Evolutionary conservation across 2,888 invertebrate genomes (phyloP).

Genomic region (Salpingus planirostris): DNA sequence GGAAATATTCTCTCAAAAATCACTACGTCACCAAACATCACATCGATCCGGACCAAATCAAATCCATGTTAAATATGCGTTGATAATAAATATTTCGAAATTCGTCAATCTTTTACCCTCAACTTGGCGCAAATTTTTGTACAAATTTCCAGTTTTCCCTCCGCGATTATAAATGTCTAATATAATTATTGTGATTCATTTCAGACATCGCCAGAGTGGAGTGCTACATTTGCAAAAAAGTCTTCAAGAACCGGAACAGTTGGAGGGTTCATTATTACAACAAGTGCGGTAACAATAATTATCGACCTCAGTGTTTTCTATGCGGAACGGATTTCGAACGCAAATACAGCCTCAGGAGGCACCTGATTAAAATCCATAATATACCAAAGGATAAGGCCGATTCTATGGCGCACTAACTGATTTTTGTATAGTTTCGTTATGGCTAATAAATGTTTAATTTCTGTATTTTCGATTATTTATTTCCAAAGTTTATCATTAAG

Average conservation of each 20-base stretch:
- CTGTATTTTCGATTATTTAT: too few relatives aligned
- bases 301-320: conserved; percentile 10
- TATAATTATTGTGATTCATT: background rate
- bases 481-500: too few relatives aligned
- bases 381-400: conserved; percentile 2
- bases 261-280: conserved; percentile 13
- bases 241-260: conserved; percentile 13
- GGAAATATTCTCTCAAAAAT: conserved; percentile 9
- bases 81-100: background rate
- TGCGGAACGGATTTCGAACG: conserved; percentile 23
- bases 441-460: too few relatives aligned
- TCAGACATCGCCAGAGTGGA: background rate
- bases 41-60: conserved; percentile 6
- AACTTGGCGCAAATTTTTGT: too few relatives aligned
- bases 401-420: too few relatives aligned
- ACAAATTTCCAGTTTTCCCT: background rate
- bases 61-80: conserved; percentile 3
- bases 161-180: background rate
- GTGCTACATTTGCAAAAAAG: conserved; percentile 11
- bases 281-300: conserved; percentile 9
- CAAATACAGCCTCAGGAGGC: conserved; percentile 18
- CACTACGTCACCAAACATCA: conserved; percentile 9
- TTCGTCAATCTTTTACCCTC: background rate
- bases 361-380: conserved; percentile 13
- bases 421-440: too few relatives aligned